Percentiles rank a stretch among this genome's conserved stretches.
Conservation (phyloP, 1,140 invertebrate species). For the Scaptomyza montana region DNA sequence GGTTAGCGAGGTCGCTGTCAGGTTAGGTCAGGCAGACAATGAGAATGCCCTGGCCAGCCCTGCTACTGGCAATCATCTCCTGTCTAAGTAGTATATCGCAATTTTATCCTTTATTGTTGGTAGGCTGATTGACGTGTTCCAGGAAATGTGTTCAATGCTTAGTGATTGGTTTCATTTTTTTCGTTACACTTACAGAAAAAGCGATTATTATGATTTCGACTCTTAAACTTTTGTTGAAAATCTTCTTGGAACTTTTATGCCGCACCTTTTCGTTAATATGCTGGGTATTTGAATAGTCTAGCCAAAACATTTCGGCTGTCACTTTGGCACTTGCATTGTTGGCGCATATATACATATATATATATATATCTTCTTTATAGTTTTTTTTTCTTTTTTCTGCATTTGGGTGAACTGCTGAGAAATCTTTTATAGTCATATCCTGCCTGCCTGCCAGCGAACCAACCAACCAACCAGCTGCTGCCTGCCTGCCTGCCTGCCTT, state of each 20-base stretch:
- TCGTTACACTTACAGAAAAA: too few species aligned
- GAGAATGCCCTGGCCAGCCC: conserved; percentile 9
- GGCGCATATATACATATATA: neutral
- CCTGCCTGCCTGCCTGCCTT: neutral
- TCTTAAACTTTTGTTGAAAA: too few species aligned
- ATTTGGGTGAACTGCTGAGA: conserved; percentile 42
- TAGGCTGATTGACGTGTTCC: neutral
- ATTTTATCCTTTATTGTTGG: neutral
- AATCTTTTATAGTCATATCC: conserved; percentile 70
- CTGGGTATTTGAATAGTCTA: neutral
- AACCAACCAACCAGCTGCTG: conserved; percentile 23
- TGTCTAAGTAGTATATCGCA: neutral
- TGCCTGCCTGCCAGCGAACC: conserved; percentile 28
- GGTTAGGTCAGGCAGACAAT: conserved; percentile 8
- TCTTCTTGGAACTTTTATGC: too few species aligned
- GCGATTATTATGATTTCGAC: too few species aligned
- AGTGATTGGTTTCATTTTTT: neutral
- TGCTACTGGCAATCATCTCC: neutral
- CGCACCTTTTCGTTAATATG: too few species aligned
- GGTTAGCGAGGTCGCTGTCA: neutral
- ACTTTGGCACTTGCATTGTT: conserved; percentile 2
- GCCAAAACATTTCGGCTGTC: neutral
- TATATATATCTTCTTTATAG: conserved; percentile 5
- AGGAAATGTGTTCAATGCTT: neutral
- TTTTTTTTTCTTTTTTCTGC: conserved; percentile 23